Conservation (phyloP, 2,113 vertebrate genomes). For the Pipra filicauda region DNA sequence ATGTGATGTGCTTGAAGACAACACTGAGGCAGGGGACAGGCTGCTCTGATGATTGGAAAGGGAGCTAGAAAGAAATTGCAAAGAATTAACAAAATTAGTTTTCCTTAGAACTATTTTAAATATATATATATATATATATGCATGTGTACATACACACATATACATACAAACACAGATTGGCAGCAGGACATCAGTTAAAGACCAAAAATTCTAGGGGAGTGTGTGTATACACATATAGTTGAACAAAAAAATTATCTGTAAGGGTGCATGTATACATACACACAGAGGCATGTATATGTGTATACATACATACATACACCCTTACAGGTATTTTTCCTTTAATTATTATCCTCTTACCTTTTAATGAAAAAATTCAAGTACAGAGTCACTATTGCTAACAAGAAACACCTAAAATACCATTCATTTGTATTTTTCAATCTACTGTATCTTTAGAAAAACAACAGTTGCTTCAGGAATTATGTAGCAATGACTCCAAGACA, state of each 20-base stretch:
- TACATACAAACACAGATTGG: neutral
- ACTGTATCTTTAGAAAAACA: neutral
- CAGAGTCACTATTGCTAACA: neutral
- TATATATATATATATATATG: too few relatives aligned
- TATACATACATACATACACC: fast-evolving
- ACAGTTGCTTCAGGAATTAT: neutral
- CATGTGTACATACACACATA: neutral
- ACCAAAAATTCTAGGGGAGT: neutral
- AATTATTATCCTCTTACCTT: neutral
- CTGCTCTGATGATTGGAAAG: slow-evolving; percentile 81
- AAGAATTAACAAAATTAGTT: neutral
- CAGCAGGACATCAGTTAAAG: neutral
- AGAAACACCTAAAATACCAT: neutral
- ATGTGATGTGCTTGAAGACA: slow-evolving; percentile 80
- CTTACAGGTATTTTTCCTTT: neutral
- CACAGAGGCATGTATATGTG: fast-evolving
- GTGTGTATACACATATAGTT: neutral
- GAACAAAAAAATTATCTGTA: neutral
- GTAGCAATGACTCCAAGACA: neutral
- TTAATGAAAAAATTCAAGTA: neutral
- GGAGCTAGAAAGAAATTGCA: slow-evolving; percentile 54
- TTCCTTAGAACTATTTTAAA: neutral
- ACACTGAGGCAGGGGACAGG: slow-evolving; percentile 83
- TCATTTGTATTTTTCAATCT: neutral
- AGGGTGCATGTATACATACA: fast-evolving